Evolutionary conservation across 2,888 invertebrate genomes (phyloP), one percentile per base, ranked within the genome.

Genomic region (Eupithecia inturbata): DNA sequence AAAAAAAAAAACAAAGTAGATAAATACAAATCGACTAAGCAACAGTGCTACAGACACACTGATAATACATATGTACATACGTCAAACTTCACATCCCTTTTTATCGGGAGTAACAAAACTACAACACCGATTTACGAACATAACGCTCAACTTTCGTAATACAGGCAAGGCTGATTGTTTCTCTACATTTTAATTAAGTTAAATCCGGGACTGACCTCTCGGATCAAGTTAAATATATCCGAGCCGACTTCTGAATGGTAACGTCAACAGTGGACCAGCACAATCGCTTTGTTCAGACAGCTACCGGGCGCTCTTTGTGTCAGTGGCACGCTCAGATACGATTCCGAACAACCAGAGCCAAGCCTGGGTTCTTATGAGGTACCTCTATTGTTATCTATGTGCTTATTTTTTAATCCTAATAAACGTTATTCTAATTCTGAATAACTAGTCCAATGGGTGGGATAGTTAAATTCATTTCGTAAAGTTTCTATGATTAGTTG

Each of bases 261-360:
- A 70, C 75, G 77, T 73, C 80, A 77, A 79, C 81, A 81, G 77
- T 76, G 72, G 77, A 63, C 41, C 67, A 53, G 63, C 67, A 72
- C 76, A 74, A 77, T 77, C 72, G 71, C 71, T 66, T 73, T 74
- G 70, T 78, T 63, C 62, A 71, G 49, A 19, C 49, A 66, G 22
- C 26, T 39, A 22, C 66, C 39, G 39, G 39, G 14, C 14, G 64
- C 22, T 66, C 66, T 31, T 62, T 62, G 39, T 66, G 66, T 22
- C 39, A 49, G 39, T 66, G 66, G 39, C 39, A 49, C 36, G 31
- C 69, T 63, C 31, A 68, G 39, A 63, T 68, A 63, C n/a, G 63
- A 67, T 49, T 2, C 62, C 31, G 62, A 9, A 31, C 57, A 31
- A 31, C 62, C 62, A 62, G 62, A 31, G 62, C 7, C 7, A 60